Conservation (phyloP, 2,113 vertebrate genomes). For the Phycodurus eques region DNA sequence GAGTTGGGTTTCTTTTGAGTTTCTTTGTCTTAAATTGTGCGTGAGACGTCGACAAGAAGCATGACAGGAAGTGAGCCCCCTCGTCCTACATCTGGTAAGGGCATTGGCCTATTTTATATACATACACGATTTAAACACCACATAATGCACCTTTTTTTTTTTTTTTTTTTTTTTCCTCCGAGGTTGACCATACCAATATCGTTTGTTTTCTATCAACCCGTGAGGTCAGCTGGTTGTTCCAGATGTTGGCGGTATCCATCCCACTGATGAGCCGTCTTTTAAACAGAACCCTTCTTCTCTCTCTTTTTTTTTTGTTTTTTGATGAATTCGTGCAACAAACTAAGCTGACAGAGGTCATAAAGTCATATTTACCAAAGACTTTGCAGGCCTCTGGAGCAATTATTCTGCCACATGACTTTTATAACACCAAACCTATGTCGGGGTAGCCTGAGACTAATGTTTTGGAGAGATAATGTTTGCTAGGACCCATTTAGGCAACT, state of each 20-base stretch:
- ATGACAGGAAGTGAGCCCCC: slow-evolving; percentile 54
- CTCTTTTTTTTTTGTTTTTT: slow-evolving; percentile 13
- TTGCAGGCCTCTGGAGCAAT: neutral
- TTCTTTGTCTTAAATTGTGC: slow-evolving; percentile 1
- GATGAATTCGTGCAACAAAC: slow-evolving; percentile 15
- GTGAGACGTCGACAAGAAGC: slow-evolving; percentile 13
- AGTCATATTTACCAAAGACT: slow-evolving; percentile 14
- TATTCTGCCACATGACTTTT: neutral
- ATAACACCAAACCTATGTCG: neutral
- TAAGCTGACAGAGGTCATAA: slow-evolving; percentile 9
- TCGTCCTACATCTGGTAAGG: slow-evolving; percentile 68
- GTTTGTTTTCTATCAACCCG: slow-evolving; percentile 15
- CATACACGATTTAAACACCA: slow-evolving; percentile 31
- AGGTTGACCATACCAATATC: neutral
- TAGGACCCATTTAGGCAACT: neutral
- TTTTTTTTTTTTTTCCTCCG: neutral
- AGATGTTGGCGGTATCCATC: slow-evolving; percentile 30
- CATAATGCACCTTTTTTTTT: slow-evolving; percentile 43
- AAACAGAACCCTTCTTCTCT: slow-evolving; percentile 1
- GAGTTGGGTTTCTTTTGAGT: slow-evolving; percentile 27
- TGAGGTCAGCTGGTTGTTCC: slow-evolving; percentile 11
- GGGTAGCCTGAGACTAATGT: neutral
- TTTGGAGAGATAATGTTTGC: neutral
- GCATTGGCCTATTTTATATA: slow-evolving; percentile 50
- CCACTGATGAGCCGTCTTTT: slow-evolving; percentile 6